A percentile compares a stretch with the other conserved stretches of the same genome.
phyloP scores from a whole-genome alignment of 2,888 invertebrate species.

The Cosmia trapezina region DNA sequence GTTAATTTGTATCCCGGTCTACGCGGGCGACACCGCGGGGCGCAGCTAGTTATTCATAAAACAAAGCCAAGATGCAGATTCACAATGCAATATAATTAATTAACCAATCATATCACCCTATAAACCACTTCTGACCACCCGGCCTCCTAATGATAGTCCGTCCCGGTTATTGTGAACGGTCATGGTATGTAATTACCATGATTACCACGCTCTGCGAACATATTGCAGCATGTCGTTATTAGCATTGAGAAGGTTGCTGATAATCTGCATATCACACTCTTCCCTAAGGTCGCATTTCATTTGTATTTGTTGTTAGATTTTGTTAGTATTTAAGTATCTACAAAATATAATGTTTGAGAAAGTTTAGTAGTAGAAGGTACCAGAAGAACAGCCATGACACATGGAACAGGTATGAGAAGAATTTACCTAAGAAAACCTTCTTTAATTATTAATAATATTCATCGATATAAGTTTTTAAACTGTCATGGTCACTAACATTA shows the following conservation, averaged over 20 bases:
- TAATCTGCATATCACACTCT: conserved; percentile 19
- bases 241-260: conserved; percentile 20
- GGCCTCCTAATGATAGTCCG: conserved; percentile 12
- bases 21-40: too few relatives aligned
- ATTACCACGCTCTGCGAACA: conserved; percentile 17
- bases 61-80: too few relatives aligned
- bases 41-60: too few relatives aligned
- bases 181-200: conserved; percentile 29
- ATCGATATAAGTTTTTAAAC: too few relatives aligned
- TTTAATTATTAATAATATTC: background rate
- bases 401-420: background rate
- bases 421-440: background rate
- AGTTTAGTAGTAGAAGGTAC: background rate
- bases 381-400: background rate
- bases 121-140: background rate
- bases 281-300: background rate
- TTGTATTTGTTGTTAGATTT: background rate
- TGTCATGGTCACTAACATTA: too few relatives aligned
- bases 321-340: too few relatives aligned
- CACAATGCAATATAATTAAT: background rate
- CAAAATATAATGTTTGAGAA: background rate
- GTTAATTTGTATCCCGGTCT: too few relatives aligned
- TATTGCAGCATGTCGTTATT: conserved; percentile 9
- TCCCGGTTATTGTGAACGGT: background rate
- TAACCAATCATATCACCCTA: background rate